Evolutionary conservation across 2,113 vertebrate genomes (phyloP).

Genomic region (Eurypyga helias): DNA sequence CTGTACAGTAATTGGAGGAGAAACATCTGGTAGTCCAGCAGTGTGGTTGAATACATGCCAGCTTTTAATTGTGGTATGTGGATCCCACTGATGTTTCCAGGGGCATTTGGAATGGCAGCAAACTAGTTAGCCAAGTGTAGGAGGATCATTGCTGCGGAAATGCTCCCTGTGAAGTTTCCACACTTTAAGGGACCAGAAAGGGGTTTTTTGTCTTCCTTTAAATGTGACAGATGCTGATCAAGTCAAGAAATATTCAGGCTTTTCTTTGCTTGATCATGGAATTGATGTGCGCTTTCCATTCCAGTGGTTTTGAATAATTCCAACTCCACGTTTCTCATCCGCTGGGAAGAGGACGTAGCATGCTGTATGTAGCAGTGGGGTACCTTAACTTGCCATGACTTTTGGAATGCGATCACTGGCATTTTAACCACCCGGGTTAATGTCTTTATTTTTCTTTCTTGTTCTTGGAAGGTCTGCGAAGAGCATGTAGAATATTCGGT

Average conservation of each 20-base stretch:
- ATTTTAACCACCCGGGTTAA: background rate
- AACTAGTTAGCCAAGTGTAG: background rate
- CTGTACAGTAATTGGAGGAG: background rate
- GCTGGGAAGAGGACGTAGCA: background rate
- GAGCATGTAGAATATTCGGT: background rate
- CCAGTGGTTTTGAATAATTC: background rate
- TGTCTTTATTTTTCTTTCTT: background rate
- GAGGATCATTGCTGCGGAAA: slow-evolving; percentile 9
- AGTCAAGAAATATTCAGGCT: background rate
- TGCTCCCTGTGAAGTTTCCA: background rate
- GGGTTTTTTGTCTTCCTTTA: background rate
- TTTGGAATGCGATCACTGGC: background rate
- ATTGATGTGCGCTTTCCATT: background rate
- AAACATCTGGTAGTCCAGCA: slow-evolving; percentile 5
- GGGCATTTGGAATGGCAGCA: slow-evolving; percentile 28
- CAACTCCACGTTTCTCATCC: accelerated
- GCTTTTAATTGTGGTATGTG: slow-evolving; percentile 35
- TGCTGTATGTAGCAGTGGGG: background rate
- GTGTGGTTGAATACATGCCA: background rate
- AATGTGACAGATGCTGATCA: background rate
- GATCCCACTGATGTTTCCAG: slow-evolving; percentile 39
- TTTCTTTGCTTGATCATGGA: background rate
- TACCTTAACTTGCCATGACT: background rate
- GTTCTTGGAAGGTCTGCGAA: background rate
- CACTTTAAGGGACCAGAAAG: background rate